A percentile compares a stretch with the other conserved stretches of the same genome.
Evolutionary conservation across 2,797 vertebrate genomes (phyloP).

Genomic region (Aselliscus stoliczkanus): DNA sequence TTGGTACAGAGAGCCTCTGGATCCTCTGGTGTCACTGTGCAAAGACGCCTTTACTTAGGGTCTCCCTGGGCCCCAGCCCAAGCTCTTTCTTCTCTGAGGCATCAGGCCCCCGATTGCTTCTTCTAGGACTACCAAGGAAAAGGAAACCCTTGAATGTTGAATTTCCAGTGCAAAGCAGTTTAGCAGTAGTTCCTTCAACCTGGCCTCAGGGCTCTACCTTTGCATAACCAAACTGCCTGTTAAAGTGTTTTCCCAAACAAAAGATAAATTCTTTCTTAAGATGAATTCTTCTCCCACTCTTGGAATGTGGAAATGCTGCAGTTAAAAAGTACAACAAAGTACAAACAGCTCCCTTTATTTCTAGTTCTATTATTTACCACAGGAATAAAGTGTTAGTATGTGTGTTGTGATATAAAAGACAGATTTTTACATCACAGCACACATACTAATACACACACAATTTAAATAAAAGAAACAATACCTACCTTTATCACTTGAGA

Average conservation of each 20-base stretch:
- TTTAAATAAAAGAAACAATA: neutral
- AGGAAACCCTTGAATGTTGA: neutral
- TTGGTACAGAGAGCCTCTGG: neutral
- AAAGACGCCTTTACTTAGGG: neutral
- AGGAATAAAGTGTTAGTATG: neutral
- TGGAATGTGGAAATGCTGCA: slow-evolving; percentile 35
- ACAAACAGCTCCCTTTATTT: slow-evolving; percentile 13
- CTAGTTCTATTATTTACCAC: slow-evolving; percentile 2
- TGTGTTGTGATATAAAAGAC: neutral
- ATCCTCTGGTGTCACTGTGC: neutral
- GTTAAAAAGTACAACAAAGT: slow-evolving; percentile 25
- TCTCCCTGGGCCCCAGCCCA: neutral
- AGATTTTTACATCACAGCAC: neutral
- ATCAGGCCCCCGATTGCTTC: neutral
- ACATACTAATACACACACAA: neutral
- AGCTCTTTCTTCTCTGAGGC: neutral
- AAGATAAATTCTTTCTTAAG: slow-evolving; percentile 41
- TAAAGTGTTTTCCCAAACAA: slow-evolving; percentile 46
- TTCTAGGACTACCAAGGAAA: neutral
- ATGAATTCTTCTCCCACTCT: slow-evolving; percentile 25
- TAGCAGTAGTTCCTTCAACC: neutral
- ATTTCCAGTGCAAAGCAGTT: neutral
- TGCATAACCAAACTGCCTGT: neutral
- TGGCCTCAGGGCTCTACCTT: neutral
- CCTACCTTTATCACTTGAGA: neutral